Conservation (phyloP, 2,888 invertebrate species). For the Dynastes grantii region DNA sequence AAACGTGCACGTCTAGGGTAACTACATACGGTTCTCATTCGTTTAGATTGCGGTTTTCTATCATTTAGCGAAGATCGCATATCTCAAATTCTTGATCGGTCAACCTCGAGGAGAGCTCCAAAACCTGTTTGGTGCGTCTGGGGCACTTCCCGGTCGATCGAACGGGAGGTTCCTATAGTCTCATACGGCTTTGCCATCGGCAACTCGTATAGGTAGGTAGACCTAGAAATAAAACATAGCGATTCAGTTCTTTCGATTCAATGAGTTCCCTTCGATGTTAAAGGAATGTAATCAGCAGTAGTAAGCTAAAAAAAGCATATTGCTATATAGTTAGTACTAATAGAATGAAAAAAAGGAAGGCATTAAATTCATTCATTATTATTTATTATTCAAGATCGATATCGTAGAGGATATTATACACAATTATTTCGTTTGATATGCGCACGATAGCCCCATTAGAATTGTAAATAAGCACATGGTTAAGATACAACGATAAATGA, state of each 20-base stretch:
- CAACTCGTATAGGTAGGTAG: conserved; percentile 21
- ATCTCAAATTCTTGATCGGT: conserved; percentile 54
- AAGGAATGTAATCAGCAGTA: too few relatives aligned
- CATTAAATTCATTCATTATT: conserved; percentile 4
- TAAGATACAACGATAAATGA: conserved; percentile 13
- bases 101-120: conserved; percentile 48
- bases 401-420: conserved; percentile 48
- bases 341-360: conserved; percentile 11
- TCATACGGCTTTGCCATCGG: conserved; percentile 33
- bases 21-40: conserved; percentile 23
- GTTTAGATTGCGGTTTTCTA: conserved; percentile 39
- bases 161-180: conserved; percentile 35
- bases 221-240: conserved; percentile 40
- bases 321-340: too few relatives aligned
- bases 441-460: conserved; percentile 34
- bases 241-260: not conserved
- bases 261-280: not conserved
- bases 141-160: conserved; percentile 50
- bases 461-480: conserved; percentile 38
- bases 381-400: conserved; percentile 44
- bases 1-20: not conserved
- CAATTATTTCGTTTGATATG: conserved; percentile 44
- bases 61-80: conserved; percentile 51
- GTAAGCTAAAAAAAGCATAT: too few relatives aligned
- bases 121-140: conserved; percentile 54